Percentiles rank a stretch among this genome's conserved stretches.
Conservation (phyloP, 2,888 invertebrate species). For the Argyresthia goedartella region DNA sequence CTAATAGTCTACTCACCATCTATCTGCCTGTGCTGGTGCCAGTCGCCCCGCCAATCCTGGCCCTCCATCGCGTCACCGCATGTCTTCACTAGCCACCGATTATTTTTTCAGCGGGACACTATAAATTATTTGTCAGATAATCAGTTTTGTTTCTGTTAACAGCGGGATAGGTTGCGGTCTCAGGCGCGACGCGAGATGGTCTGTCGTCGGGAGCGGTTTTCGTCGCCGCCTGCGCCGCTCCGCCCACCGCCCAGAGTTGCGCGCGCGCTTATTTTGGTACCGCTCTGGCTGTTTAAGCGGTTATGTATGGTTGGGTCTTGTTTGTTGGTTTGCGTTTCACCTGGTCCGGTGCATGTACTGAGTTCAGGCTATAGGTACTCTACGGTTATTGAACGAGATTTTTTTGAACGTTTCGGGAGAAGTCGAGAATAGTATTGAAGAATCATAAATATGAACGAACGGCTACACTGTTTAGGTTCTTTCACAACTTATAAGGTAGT, state of each 20-base stretch:
- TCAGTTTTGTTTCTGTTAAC: constrained; percentile 20
- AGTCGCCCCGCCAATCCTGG: constrained; percentile 62
- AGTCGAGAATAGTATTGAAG: too few species aligned
- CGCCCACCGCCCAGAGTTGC: constrained; percentile 21
- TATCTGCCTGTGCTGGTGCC: constrained; percentile 49
- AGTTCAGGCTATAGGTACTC: not conserved
- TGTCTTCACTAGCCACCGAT: constrained; percentile 47
- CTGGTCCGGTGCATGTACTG: not conserved
- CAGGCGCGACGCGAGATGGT: constrained; percentile 71
- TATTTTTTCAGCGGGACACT: constrained; percentile 67
- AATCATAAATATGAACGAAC: too few species aligned
- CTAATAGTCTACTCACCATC: constrained; percentile 48
- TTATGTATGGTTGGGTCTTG: too few species aligned
- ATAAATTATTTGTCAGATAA: constrained; percentile 64
- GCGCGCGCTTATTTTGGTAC: not conserved
- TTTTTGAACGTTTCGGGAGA: too few species aligned
- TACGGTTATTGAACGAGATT: not conserved
- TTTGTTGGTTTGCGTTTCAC: not conserved
- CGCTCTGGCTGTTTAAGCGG: not conserved
- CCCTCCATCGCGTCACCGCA: constrained; percentile 50
- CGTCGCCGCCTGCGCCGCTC: constrained; percentile 71
- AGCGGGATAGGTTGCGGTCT: constrained; percentile 29
- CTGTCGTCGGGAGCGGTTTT: constrained; percentile 81
- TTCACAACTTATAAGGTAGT: too few species aligned
- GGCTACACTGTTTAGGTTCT: too few species aligned